Evolutionary conservation across 2,113 vertebrate genomes (phyloP).

Genomic region (Phaethornis superciliosus): DNA sequence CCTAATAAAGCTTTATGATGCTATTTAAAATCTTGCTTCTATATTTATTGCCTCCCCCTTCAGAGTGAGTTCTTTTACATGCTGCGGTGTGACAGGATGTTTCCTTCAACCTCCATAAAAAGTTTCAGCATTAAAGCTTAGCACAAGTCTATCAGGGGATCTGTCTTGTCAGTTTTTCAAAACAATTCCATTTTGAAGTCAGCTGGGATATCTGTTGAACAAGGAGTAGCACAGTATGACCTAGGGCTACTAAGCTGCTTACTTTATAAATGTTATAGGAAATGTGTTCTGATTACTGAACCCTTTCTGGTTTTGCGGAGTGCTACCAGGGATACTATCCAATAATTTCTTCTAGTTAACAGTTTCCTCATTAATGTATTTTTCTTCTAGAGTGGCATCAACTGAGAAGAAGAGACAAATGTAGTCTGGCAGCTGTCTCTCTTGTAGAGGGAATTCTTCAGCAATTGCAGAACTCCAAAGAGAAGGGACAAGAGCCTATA

Average conservation of each 20-base stretch:
- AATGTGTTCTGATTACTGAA: constrained; percentile 11
- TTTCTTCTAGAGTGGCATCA: background rate
- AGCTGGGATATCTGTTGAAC: background rate
- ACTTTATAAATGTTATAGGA: background rate
- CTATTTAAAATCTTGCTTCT: background rate
- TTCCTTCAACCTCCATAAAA: background rate
- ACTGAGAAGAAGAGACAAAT: background rate
- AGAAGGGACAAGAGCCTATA: background rate
- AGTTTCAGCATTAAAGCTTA: background rate
- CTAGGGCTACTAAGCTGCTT: background rate
- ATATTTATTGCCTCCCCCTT: background rate
- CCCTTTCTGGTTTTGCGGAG: background rate
- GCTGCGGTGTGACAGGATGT: background rate
- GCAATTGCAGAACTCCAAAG: background rate
- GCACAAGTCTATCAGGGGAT: background rate
- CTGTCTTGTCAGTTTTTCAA: background rate
- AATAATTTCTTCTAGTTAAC: background rate
- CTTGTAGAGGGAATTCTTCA: background rate
- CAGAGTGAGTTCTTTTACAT: background rate
- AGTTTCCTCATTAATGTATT: background rate
- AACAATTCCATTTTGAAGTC: background rate
- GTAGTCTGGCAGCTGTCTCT: background rate
- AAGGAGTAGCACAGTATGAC: background rate
- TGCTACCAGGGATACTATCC: background rate
- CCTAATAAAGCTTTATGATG: background rate